Evolutionary conservation across 2,888 invertebrate genomes (phyloP).

Genomic region (Meganola albula): DNA sequence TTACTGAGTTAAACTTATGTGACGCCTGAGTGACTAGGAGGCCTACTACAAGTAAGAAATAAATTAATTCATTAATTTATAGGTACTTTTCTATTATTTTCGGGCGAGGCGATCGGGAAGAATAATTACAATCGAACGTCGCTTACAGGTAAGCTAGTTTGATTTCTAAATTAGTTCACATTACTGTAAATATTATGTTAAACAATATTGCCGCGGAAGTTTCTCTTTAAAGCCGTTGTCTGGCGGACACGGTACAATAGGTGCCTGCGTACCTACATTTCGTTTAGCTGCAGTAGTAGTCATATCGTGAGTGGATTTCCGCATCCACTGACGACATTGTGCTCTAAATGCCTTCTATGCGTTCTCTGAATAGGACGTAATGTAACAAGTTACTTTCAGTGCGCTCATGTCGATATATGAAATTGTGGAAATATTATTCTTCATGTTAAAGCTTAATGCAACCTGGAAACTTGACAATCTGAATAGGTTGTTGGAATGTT

Average conservation of each 20-base stretch:
- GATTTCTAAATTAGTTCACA: too few relatives aligned
- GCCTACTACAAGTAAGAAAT: too few relatives aligned
- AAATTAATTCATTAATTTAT: too few relatives aligned
- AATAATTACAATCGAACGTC: too few relatives aligned
- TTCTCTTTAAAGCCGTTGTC: slow-evolving; percentile 15
- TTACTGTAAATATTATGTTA: too few relatives aligned
- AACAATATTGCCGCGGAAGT: neutral
- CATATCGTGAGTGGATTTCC: slow-evolving; percentile 62
- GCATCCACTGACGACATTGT: slow-evolving; percentile 48
- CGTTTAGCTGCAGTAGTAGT: slow-evolving; percentile 38
- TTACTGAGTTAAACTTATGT: too few relatives aligned
- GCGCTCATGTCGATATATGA: slow-evolving; percentile 30
- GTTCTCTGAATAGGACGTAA: slow-evolving; percentile 41
- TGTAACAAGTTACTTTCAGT: slow-evolving; percentile 44
- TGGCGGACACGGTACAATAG: slow-evolving; percentile 25
- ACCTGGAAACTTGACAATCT: too few relatives aligned
- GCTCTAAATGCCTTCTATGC: slow-evolving; percentile 41
- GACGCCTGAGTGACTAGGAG: too few relatives aligned
- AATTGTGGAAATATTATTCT: slow-evolving; percentile 25
- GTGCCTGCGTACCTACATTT: slow-evolving; percentile 34
- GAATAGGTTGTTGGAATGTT: too few relatives aligned
- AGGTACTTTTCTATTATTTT: too few relatives aligned
- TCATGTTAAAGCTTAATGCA: slow-evolving; percentile 14
- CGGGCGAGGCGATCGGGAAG: too few relatives aligned
- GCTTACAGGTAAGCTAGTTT: too few relatives aligned